Evolutionary conservation across 2,797 vertebrate species (phyloP).

Genomic region (Eupleurogrammus muticus): DNA sequence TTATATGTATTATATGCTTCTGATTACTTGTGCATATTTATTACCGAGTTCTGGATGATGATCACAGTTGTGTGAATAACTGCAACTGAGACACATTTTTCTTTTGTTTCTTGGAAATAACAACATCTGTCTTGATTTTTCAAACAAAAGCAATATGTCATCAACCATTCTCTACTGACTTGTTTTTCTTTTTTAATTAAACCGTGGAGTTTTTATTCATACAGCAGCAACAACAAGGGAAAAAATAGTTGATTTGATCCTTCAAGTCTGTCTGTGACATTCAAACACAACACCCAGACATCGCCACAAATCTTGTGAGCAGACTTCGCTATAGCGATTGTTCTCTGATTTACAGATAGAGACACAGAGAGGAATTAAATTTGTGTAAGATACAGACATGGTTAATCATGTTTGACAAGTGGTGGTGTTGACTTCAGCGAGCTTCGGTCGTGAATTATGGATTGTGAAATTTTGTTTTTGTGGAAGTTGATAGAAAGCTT

Average conservation of each 20-base stretch:
- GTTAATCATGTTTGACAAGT: conserved; percentile 72
- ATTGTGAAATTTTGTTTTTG: conserved; percentile 45
- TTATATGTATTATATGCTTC: not conserved
- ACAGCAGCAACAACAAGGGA: not conserved
- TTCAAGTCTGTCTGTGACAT: conserved; percentile 15
- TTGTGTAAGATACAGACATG: conserved; percentile 56
- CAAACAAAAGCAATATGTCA: conserved; percentile 11
- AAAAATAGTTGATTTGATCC: not conserved
- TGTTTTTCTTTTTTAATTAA: not conserved
- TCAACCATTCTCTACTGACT: not conserved
- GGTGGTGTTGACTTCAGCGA: conserved; percentile 54
- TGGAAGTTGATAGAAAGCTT: conserved; percentile 52
- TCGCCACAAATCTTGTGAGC: conserved; percentile 41
- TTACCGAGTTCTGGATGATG: not conserved
- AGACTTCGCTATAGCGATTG: conserved; percentile 30
- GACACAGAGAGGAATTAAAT: conserved; percentile 61
- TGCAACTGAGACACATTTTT: not conserved
- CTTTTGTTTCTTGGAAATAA: conserved; percentile 29
- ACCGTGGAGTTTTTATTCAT: conserved; percentile 7
- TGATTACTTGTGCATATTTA: not conserved
- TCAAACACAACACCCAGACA: conserved; percentile 33
- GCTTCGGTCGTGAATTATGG: conserved; percentile 62
- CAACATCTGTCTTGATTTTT: conserved; percentile 32
- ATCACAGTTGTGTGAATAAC: not conserved
- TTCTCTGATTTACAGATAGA: conserved; percentile 60